These are phyloP conservation scores for Athrips mouffetella DNA, from an alignment of 2,888 invertebrate species.

Conservation along the genomic window DNA sequence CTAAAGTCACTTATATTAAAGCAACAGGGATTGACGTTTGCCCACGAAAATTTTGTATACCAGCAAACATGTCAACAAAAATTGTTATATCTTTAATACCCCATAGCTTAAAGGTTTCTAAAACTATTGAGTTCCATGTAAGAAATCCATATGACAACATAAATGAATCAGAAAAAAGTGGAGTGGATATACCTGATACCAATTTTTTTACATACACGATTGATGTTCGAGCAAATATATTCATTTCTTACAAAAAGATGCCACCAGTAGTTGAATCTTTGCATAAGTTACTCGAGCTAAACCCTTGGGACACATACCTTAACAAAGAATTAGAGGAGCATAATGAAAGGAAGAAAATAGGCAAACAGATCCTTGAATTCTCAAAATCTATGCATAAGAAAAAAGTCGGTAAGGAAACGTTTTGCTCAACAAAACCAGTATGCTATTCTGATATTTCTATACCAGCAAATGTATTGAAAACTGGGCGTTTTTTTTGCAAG, in stretches of 20 bases:
- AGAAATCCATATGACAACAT: slow-evolving; percentile 45
- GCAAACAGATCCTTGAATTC: slow-evolving; percentile 38
- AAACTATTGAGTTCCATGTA: slow-evolving; percentile 46
- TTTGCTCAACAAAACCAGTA: not conserved
- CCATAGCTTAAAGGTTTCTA: slow-evolving; percentile 43
- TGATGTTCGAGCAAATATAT: slow-evolving; percentile 40
- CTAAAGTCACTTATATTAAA: slow-evolving; percentile 59
- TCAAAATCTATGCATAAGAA: slow-evolving; percentile 31
- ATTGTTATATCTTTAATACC: slow-evolving; percentile 51
- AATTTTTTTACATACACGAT: slow-evolving; percentile 50
- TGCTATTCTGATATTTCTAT: not conserved
- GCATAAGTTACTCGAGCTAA: slow-evolving; percentile 51
- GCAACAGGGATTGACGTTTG: slow-evolving; percentile 54
- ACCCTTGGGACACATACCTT: slow-evolving; percentile 48
- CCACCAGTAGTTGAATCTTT: slow-evolving; percentile 46
- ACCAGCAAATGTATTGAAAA: not conserved
- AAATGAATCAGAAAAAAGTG: slow-evolving; percentile 21
- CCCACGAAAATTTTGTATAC: slow-evolving; percentile 55
- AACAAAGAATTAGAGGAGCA: slow-evolving; percentile 37
- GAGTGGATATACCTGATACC: slow-evolving; percentile 25
- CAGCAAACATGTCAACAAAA: slow-evolving; percentile 49
- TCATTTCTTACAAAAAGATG: slow-evolving; percentile 36
- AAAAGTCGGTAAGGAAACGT: not conserved
- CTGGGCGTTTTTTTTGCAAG: slow-evolving; percentile 39
- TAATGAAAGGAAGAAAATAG: slow-evolving; percentile 35